Evolutionary conservation across 2,113 vertebrate genomes (phyloP), one percentile per base, ranked within the genome.

Genomic region (Platycercus adscitus): DNA sequence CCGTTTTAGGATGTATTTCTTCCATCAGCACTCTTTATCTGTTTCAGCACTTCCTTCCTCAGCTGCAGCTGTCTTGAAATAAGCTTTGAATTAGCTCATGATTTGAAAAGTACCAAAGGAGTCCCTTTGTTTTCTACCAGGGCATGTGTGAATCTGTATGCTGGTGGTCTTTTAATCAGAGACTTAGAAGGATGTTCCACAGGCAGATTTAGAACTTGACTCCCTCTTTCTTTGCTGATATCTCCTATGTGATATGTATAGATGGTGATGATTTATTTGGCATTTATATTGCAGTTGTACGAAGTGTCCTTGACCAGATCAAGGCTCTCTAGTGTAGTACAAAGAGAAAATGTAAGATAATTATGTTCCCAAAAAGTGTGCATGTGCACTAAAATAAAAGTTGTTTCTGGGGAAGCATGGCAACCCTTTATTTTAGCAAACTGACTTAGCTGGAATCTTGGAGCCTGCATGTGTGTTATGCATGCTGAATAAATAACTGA

Each of bases 11-110:
- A 61, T 65, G 33, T 35, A 23, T 81, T 93, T 89, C 78, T 91
- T 52, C 33, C 44, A 80, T 80, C 49, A 64, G 23, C 28, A 39
- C 15, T 82, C 44, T 64, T 89, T 60, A 60, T 79, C 58, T 91
- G 49, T 65, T 87, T 80, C 33, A 60, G 13, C 46, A 37, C 61
- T 88, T 95, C 77, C 63, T 93, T 91, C 63, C 73, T 77, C 60
- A 49, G 31, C 31, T 70, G 60, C 60, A 88, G 47, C 55, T 79
- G 52, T 56, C 87, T 80, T 94, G 70, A 87, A 93, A 81, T 21
- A 79, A 91, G 44, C 33, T 89, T 87, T 71, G n/a, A 69, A 85
- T 60, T 71, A 55, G 68, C 29, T 55, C 52, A 44, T 2, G 9
- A 31, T 91, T 85, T 73, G 15, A 28, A 37, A 87, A 65, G 19